Evolutionary conservation across 2,888 invertebrate genomes (phyloP), one percentile per base, ranked within the genome.

Genomic region (Amphipoea lucens): DNA sequence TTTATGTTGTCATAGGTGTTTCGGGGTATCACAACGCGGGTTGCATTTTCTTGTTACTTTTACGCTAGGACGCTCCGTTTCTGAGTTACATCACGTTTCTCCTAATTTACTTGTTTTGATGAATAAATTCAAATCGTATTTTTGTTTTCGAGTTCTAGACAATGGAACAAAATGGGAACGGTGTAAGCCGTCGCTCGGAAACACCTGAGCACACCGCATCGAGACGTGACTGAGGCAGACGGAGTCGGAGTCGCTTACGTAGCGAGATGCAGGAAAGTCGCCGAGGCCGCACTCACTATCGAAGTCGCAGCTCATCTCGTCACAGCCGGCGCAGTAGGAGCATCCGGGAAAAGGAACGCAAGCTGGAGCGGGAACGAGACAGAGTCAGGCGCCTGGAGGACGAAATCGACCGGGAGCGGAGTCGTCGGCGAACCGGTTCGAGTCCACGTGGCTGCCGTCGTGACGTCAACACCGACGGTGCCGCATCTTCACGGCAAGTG

Each of bases 381-480:
- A 45, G 65, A 45, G 65, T 51, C 36, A 45, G 65, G 48, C 51
- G 14, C 48, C 65, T 74, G 65, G 63, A 74, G 51, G 20, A 48
- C 23, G 73, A 65, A 36, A 45, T 65, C 29, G 45, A 62, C 72
- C n/a, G 62, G n/a, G 62, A 72, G 72, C 71, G 71, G 45, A 71
- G 71, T 14, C 71, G 40, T 17, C 14, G 60, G 60, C 71, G 60
- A n/a, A n/a, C n/a, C 60, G n/a, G n/a, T 60, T 60, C 11, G 60
- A 60, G 48, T 48, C 48, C 48, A 48, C 48, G 48, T 48, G 14
- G 48, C 12, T 9, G 48, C 48, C 14, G 12, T 4, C 48, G 4
- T 48, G 23, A 29, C 29, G 29, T 29, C 29, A 29, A 29, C 29
- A 29, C 29, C 29, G 29, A 29, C 29, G 29, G 29, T 29, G 29